These are phyloP conservation scores for Vidua chalybeata DNA, from an alignment of 2,113 vertebrate genomes.

Conservation along the genomic window DNA sequence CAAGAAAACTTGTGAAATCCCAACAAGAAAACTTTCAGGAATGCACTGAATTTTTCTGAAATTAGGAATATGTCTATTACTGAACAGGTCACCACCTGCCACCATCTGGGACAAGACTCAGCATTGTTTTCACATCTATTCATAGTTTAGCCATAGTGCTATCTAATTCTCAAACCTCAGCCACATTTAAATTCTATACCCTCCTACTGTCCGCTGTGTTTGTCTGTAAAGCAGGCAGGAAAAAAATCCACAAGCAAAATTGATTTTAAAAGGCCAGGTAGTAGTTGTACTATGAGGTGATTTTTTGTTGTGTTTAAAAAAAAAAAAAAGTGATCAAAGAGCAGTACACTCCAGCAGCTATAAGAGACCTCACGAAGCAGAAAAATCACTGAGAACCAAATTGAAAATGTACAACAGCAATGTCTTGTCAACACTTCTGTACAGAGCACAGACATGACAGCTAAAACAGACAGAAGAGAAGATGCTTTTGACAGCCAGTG, in stretches of 20 bases:
- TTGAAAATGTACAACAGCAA: slow-evolving; percentile 87
- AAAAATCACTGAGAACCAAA: slow-evolving; percentile 82
- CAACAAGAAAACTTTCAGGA: neutral
- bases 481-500: slow-evolving; percentile 86
- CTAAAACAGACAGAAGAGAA: slow-evolving; percentile 86
- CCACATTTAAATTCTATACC: neutral
- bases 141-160: neutral
- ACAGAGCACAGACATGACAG: slow-evolving; percentile 86
- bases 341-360: slow-evolving; percentile 72
- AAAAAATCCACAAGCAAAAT: slow-evolving; percentile 36
- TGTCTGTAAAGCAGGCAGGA: neutral
- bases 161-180: neutral
- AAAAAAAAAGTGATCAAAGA: slow-evolving; percentile 63
- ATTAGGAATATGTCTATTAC: neutral
- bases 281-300: slow-evolving; percentile 16
- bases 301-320: neutral
- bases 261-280: slow-evolving; percentile 53
- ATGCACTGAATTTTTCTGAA: neutral
- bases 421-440: slow-evolving; percentile 87
- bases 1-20: slow-evolving; percentile 21
- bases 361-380: slow-evolving; percentile 75
- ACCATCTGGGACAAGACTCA: neutral
- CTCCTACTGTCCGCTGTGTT: neutral
- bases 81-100: neutral
- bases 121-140: neutral